A percentile compares a stretch with the other conserved stretches of the same genome.
phyloP scores from a whole-genome alignment of 2,888 invertebrate species.

The Patella pellucida region DNA sequence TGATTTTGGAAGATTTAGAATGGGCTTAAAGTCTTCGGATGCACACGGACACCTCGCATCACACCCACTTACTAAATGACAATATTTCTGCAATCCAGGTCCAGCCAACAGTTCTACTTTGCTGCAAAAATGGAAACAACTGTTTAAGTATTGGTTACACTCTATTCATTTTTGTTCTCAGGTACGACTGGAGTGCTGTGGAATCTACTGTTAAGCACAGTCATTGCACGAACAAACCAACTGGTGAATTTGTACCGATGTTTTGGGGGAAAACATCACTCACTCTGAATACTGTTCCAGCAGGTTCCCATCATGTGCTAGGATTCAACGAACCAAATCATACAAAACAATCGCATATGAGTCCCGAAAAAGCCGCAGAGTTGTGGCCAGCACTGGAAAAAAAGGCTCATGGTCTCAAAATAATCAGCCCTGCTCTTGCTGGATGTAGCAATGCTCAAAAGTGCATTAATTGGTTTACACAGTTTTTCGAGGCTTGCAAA shows the following conservation, averaged over 20 bases:
- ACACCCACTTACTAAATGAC: too few species aligned
- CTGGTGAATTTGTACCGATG: conserved; percentile 40
- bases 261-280: conserved; percentile 37
- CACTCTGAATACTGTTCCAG: conserved; percentile 15
- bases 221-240: too few species aligned
- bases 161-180: too few species aligned
- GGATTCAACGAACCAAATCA: conserved; percentile 52
- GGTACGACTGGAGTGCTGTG: too few species aligned
- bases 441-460: conserved; percentile 20
- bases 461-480: conserved; percentile 42
- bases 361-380: conserved; percentile 37
- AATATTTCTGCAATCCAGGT: too few species aligned
- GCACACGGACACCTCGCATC: too few species aligned
- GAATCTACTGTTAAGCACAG: too few species aligned
- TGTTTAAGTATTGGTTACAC: too few species aligned
- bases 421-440: conserved; percentile 48
- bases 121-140: too few species aligned
- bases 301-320: conserved; percentile 34
- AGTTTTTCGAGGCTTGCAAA: conserved; percentile 42
- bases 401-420: conserved; percentile 29
- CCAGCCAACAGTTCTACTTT: too few species aligned
- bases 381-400: conserved; percentile 42
- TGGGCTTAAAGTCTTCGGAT: too few species aligned
- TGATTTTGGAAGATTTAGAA: too few species aligned
- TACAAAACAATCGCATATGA: conserved; percentile 40